Evolutionary conservation across 2,888 invertebrate genomes (phyloP).

Genomic region (Lepidocyrtinus sp.): DNA sequence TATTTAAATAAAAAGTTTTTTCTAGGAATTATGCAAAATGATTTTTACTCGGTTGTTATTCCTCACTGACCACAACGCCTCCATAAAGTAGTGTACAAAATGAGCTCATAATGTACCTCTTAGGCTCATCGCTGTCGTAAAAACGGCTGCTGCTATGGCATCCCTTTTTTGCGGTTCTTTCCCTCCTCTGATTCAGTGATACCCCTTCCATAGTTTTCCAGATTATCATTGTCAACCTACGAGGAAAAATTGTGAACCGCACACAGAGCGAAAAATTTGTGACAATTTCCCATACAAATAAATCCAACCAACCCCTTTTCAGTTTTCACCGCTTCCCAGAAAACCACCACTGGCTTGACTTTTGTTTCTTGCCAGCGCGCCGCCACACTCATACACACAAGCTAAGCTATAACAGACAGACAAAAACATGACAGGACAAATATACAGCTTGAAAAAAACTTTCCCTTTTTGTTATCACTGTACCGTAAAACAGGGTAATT

Average conservation of each 20-base stretch:
- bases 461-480: neutral
- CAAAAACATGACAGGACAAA: slow-evolving; percentile 14
- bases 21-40: neutral
- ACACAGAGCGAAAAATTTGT: neutral
- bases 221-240: neutral
- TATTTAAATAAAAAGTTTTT: neutral
- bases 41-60: slow-evolving; percentile 3
- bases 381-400: slow-evolving; percentile 15
- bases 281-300: slow-evolving; percentile 25
- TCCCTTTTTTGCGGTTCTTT: neutral
- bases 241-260: neutral
- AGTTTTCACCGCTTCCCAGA: no score
- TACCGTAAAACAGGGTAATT: neutral
- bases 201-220: neutral
- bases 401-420: neutral
- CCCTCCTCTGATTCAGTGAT: neutral
- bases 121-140: slow-evolving; percentile 2
- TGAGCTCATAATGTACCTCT: slow-evolving; percentile 35
- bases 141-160: neutral
- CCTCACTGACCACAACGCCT: slow-evolving; percentile 32
- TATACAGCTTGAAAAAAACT: neutral
- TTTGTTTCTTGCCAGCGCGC: neutral
- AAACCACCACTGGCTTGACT: neutral
- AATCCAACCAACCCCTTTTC: slow-evolving; percentile 44
- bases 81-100: slow-evolving; percentile 37